Base-by-base conservation (phyloP, 37 sponge, comb jelly and placozoan species). In the Halisarca cf. caerulea region DNA sequence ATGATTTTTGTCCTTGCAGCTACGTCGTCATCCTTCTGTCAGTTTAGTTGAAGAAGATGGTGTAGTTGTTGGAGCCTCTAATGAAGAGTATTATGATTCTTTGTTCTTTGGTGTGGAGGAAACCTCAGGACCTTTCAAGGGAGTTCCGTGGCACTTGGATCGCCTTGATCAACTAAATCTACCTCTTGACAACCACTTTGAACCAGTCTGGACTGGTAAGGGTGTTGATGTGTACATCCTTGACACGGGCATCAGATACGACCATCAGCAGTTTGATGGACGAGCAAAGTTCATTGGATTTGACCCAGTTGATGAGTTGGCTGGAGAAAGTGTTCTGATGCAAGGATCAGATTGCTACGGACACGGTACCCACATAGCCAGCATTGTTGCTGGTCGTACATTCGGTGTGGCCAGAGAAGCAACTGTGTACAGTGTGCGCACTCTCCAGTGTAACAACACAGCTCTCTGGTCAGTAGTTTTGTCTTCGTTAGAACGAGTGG, bases 341-440 rank as follows among this genome's bases (percentile, higher is more conserved):
- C 64, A 81, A 21, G 94, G 94, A 0, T 18, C 61, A 11, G 94
- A 93, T 43, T 93, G 94, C 72, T 82, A 90, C 41, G 94, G 94
- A 7, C 94, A 93, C 70, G 94, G 94, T 1, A 93, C 94, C 0
- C 94, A 93, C 58, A 88, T 93, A 17, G 85, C 94, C 30, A 87
- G 88, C 58, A 55, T 93, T 11, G 60, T 82, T 66, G 94, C 85
- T 8, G 94, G 94, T 24, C 80, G 80, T 30, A 93, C 88, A 28
- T 90, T 80, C 59, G 94, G 94, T 5, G 58, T 82, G 40, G 94
- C 94, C 6, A 90, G 87, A 74, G 60, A 77, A 35, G 88, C 68
- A 4, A 78, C 37, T 4, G 28, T 93, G 38, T 87, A 79, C 62
- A 93, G 94, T 68, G 80, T 89, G 2, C 73, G 94, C 0, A 88